phyloP scores from a whole-genome alignment of 2,888 invertebrate genomes.

The Stenodera caucasica region DNA sequence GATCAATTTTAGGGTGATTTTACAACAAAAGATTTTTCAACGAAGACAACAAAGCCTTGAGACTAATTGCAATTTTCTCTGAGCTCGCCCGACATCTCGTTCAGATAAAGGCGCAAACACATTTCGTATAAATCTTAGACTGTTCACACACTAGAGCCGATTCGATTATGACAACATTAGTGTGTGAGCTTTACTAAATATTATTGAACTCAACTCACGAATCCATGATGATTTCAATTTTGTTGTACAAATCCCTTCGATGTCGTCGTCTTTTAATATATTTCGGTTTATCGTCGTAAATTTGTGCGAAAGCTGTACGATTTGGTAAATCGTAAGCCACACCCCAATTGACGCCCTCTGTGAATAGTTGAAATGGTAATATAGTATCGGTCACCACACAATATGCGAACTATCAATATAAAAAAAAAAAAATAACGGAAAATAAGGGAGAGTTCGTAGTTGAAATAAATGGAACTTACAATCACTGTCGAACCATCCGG shows the following conservation, averaged over 20 bases:
- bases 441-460: not conserved
- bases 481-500: slow-evolving; percentile 73
- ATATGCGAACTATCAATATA: slow-evolving; percentile 58
- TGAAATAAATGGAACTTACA: slow-evolving; percentile 55
- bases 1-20: no score
- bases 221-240: slow-evolving; percentile 67
- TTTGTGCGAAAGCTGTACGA: slow-evolving; percentile 52
- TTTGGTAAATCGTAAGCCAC: slow-evolving; percentile 76
- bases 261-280: slow-evolving; percentile 62
- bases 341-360: slow-evolving; percentile 73
- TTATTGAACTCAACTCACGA: slow-evolving; percentile 65
- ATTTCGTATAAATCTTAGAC: no score
- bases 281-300: slow-evolving; percentile 39
- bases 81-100: no score
- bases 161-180: no score
- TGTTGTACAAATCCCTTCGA: slow-evolving; percentile 68
- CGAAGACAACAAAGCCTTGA: no score
- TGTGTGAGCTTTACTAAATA: no score
- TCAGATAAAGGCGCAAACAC: no score
- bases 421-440: slow-evolving; percentile 27
- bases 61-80: no score
- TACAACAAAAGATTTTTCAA: no score
- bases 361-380: slow-evolving; percentile 61
- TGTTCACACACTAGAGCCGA: no score
- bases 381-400: slow-evolving; percentile 62